phyloP scores from a whole-genome alignment of 2,888 invertebrate species.

The Chrysolina oricalcia region DNA sequence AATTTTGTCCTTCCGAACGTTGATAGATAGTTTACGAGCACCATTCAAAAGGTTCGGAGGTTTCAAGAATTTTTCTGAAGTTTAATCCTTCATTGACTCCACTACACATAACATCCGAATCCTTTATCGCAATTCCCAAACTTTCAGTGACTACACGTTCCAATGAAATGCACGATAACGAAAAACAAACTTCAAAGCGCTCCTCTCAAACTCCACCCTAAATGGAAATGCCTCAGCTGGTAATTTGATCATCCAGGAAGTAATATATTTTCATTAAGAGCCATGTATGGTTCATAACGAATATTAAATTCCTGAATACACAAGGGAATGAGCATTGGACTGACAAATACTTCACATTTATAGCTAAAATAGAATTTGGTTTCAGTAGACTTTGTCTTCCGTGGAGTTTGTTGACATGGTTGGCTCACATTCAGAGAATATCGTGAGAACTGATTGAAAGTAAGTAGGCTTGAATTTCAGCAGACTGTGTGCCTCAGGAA shows the following conservation, averaged over 20 bases:
- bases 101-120: not conserved
- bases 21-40: too few species aligned
- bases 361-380: not conserved
- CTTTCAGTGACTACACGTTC: not conserved
- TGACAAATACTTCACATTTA: conserved; percentile 3
- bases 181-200: conserved; percentile 11
- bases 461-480: too few species aligned
- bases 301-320: conserved; percentile 32
- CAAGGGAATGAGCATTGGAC: not conserved
- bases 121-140: not conserved
- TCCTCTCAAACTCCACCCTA: conserved; percentile 2
- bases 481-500: too few species aligned
- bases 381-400: not conserved
- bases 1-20: too few species aligned
- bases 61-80: too few species aligned
- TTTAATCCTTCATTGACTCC: too few species aligned
- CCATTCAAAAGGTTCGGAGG: too few species aligned
- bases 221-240: conserved; percentile 17
- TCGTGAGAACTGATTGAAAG: too few species aligned
- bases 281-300: conserved; percentile 19
- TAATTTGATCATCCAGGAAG: conserved; percentile 12
- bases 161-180: conserved; percentile 11
- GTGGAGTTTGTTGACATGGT: not conserved
- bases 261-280: conserved; percentile 32
- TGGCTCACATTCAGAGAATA: too few species aligned